Conservation (phyloP, 2,113 vertebrate species). For the Parotia lawesii region DNA sequence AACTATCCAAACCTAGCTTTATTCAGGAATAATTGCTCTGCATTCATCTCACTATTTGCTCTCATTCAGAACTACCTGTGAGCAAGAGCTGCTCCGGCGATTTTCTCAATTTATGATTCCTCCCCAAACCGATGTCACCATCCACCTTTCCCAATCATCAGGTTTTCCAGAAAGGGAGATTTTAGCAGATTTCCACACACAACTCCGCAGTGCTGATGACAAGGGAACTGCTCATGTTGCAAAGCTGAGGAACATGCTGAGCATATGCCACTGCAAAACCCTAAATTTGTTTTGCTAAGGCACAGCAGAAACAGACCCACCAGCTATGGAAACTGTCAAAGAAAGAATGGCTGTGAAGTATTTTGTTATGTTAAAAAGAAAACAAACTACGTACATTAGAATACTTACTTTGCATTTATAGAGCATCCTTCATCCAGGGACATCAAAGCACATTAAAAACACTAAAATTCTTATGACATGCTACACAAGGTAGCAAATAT, state of each 20-base stretch:
- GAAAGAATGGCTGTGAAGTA: not conserved
- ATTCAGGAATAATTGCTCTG: not conserved
- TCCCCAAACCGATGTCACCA: not conserved
- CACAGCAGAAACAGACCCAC: not conserved
- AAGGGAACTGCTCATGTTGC: not conserved
- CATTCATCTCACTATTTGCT: not conserved
- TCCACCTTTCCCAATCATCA: not conserved
- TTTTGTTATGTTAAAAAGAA: constrained; percentile 33
- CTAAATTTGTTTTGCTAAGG: constrained; percentile 24
- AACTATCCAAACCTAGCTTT: not conserved
- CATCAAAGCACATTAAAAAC: constrained; percentile 17
- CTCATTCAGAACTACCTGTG: not conserved
- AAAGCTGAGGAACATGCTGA: not conserved
- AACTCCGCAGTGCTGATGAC: not conserved
- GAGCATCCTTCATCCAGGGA: constrained; percentile 42
- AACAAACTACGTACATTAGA: not conserved
- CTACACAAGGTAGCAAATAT: not conserved
- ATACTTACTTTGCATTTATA: constrained; percentile 64
- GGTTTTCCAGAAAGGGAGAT: not conserved
- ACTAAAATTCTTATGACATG: not conserved
- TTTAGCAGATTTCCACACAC: not conserved
- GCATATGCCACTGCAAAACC: not conserved
- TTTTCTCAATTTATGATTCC: not conserved
- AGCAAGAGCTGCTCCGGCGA: not conserved
- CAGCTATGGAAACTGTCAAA: constrained; percentile 18